A percentile compares a stretch with the other conserved stretches of the same genome.
Conservation (phyloP, 2,888 invertebrate species). For the Laspeyria flexula region DNA sequence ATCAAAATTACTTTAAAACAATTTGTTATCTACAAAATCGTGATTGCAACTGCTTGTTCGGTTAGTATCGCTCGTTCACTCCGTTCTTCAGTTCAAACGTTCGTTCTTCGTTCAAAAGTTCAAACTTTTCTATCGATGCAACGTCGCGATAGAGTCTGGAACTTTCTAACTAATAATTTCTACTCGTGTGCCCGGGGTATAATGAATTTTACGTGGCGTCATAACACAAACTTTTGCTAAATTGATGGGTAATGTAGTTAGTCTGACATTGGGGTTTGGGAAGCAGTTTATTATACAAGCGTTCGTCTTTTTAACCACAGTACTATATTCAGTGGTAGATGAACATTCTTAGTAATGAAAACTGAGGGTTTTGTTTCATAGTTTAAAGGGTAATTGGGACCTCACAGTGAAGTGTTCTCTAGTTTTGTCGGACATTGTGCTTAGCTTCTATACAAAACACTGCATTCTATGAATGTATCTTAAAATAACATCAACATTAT, state of each 20-base stretch:
- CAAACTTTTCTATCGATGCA: conserved; percentile 37
- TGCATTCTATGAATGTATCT: too few relatives aligned
- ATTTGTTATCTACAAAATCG: conserved; percentile 21
- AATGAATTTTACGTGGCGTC: conserved; percentile 54
- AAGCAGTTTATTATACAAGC: conserved; percentile 10
- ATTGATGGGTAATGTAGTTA: conserved; percentile 24
- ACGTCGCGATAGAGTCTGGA: conserved; percentile 34
- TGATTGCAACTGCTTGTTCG: conserved; percentile 56
- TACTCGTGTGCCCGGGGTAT: conserved; percentile 40
- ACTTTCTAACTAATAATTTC: conserved; percentile 44
- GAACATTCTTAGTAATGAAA: too few relatives aligned
- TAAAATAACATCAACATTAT: too few relatives aligned
- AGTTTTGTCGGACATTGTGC: too few relatives aligned
- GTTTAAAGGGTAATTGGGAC: too few relatives aligned
- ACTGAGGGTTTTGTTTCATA: too few relatives aligned
- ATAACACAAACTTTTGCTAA: conserved; percentile 28
- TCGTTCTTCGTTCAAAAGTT: conserved; percentile 17
- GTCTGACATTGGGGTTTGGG: conserved; percentile 1
- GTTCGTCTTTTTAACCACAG: neutral
- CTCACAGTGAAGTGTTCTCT: too few relatives aligned
- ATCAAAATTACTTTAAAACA: conserved; percentile 9
- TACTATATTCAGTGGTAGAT: too few relatives aligned
- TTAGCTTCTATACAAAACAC: too few relatives aligned
- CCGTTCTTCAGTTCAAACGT: conserved; percentile 33
- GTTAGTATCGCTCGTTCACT: conserved; percentile 50